Evolutionary conservation across 2,113 vertebrate genomes (phyloP).

Genomic region (Gopherus evgoodei): DNA sequence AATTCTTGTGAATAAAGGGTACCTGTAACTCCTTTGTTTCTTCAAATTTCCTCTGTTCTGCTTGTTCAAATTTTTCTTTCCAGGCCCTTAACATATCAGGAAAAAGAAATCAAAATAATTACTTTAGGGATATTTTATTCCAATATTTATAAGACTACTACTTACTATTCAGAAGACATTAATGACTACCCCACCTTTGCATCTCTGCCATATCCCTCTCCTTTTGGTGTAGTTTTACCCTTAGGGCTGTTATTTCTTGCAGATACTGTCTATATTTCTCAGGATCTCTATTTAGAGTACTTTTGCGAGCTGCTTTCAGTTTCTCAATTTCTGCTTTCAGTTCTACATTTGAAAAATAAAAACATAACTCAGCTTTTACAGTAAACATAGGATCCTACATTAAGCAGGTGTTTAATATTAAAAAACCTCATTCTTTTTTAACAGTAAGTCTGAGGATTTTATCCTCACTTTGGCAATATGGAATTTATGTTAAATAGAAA

Average conservation of each 20-base stretch:
- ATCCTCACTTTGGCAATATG: accelerated
- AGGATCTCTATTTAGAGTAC: slow-evolving; percentile 82
- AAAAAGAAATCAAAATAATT: not conserved
- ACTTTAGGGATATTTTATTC: not conserved
- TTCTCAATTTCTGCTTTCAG: slow-evolving; percentile 97
- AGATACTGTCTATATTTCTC: slow-evolving; percentile 87
- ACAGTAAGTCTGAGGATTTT: not conserved
- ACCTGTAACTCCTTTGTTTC: slow-evolving; percentile 94
- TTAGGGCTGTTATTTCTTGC: slow-evolving; percentile 89
- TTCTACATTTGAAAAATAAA: slow-evolving; percentile 77
- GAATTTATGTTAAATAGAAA: not conserved
- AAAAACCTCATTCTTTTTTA: not conserved
- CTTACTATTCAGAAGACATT: not conserved
- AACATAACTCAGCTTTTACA: not conserved
- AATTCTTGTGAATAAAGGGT: not conserved
- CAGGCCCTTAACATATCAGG: slow-evolving; percentile 81
- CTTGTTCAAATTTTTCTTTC: slow-evolving; percentile 92
- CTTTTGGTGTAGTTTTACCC: slow-evolving; percentile 87
- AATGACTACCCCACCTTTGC: slow-evolving; percentile 81
- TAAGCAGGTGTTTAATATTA: not conserved
- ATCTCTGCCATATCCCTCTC: slow-evolving; percentile 90
- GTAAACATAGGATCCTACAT: not conserved
- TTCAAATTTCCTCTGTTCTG: slow-evolving; percentile 91
- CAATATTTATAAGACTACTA: not conserved
- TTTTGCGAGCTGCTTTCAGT: slow-evolving; percentile 89